Percentiles rank a stretch among this genome's conserved stretches.
phyloP scores from a whole-genome alignment of 2,797 vertebrate species.

The Cyclopterus lumpus region DNA sequence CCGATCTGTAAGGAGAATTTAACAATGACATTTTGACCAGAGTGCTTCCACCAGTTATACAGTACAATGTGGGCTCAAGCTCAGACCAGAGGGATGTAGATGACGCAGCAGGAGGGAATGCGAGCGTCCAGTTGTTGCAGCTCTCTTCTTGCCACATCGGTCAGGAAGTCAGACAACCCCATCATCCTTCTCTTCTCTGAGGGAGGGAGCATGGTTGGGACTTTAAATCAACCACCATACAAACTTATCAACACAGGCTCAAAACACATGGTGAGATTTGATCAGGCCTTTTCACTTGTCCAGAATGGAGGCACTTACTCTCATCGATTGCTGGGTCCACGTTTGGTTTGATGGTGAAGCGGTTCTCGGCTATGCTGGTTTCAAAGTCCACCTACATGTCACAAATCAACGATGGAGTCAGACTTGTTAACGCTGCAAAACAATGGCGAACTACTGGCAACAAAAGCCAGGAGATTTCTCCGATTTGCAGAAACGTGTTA shows the following conservation, averaged over 20 bases:
- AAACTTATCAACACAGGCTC: neutral
- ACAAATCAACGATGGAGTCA: constrained; percentile 29
- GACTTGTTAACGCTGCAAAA: neutral
- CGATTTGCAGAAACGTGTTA: constrained; percentile 1
- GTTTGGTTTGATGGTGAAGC: constrained; percentile 90
- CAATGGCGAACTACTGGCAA: neutral
- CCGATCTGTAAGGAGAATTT: constrained; percentile 85
- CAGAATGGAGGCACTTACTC: constrained; percentile 76
- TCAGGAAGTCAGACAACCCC: constrained; percentile 93
- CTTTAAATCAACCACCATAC: neutral
- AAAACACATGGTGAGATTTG: neutral
- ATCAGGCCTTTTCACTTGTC: neutral
- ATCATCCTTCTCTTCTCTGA: constrained; percentile 92
- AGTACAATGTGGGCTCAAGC: neutral
- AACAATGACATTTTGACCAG: neutral
- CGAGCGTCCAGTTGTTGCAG: constrained; percentile 88
- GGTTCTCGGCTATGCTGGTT: constrained; percentile 87
- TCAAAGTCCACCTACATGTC: constrained; percentile 92
- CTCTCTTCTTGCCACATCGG: constrained; percentile 92
- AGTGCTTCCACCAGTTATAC: neutral
- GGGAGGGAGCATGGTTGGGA: neutral
- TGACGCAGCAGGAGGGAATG: constrained; percentile 92
- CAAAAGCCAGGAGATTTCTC: constrained; percentile 1
- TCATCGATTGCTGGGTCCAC: constrained; percentile 93
- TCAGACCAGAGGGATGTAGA: constrained; percentile 94